phyloP scores from a whole-genome alignment of 1,140 invertebrate species.

The Drosophila miranda region DNA sequence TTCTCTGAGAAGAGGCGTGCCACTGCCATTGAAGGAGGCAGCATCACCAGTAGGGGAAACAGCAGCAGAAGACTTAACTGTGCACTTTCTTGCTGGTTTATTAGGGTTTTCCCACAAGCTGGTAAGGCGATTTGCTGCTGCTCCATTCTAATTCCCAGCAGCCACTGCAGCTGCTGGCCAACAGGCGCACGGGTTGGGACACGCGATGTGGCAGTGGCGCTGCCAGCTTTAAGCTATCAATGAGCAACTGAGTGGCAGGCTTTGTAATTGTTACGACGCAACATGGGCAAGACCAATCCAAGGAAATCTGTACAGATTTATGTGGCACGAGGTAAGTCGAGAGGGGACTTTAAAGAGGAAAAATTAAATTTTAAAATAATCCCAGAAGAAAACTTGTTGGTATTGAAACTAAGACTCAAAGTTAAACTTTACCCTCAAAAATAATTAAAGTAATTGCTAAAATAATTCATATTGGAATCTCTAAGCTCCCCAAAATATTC shows the following conservation, averaged over 20 bases:
- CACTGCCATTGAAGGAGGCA: not conserved
- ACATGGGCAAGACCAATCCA: conserved; percentile 10
- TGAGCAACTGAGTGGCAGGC: conserved; percentile 58
- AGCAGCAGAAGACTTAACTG: conserved; percentile 63
- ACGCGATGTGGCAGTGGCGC: conserved; percentile 50
- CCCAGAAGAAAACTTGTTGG: too few species aligned
- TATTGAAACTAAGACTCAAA: too few species aligned
- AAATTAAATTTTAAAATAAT: too few species aligned
- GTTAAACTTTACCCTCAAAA: too few species aligned
- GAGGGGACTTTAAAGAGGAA: not conserved
- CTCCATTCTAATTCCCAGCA: conserved; percentile 26
- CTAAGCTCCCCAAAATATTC: too few species aligned
- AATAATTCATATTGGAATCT: too few species aligned
- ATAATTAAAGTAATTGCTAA: too few species aligned
- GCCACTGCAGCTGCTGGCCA: conserved; percentile 45
- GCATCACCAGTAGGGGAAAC: conserved; percentile 4
- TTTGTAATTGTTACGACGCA: conserved; percentile 44
- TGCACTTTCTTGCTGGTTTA: conserved; percentile 72
- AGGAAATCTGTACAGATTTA: conserved; percentile 19
- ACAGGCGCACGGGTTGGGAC: conserved; percentile 44
- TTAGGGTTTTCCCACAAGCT: conserved; percentile 66
- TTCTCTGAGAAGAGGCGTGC: conserved; percentile 9
- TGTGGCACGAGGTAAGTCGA: not conserved
- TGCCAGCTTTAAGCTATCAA: conserved; percentile 60
- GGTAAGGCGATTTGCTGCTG: conserved; percentile 69